Conservation (phyloP, 2,888 invertebrate species). For the Tubulanus polymorphus region DNA sequence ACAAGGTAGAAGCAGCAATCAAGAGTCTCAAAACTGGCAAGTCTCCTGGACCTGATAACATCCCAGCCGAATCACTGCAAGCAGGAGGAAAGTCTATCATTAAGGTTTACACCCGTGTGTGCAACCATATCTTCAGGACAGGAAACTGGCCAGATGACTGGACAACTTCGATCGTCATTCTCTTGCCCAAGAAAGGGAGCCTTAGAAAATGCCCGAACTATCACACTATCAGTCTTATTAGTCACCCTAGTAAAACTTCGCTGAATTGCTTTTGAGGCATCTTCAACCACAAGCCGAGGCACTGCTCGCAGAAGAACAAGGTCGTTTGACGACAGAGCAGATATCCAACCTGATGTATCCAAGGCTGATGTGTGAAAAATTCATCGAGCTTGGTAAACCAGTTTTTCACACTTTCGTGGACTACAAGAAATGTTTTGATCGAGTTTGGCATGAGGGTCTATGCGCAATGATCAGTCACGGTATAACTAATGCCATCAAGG, state of each 20-base stretch:
- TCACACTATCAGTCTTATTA: constrained; percentile 15
- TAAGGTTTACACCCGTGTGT: background rate
- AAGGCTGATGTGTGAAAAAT: constrained; percentile 9
- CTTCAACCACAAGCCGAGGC: constrained; percentile 10
- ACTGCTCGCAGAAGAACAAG: constrained; percentile 16
- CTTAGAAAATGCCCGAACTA: constrained; percentile 9
- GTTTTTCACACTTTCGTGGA: constrained; percentile 8
- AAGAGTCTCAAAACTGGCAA: background rate
- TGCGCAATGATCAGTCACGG: background rate
- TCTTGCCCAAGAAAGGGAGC: constrained; percentile 17
- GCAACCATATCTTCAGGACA: background rate
- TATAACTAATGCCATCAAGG: background rate
- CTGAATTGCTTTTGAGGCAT: constrained; percentile 13
- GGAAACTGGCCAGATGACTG: background rate
- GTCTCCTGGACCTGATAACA: background rate
- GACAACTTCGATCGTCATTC: constrained; percentile 10
- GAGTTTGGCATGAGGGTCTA: constrained; percentile 10
- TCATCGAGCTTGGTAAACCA: constrained; percentile 7
- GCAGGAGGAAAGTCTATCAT: background rate
- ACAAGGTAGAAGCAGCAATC: background rate
- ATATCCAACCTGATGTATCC: constrained; percentile 13
- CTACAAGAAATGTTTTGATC: constrained; percentile 12
- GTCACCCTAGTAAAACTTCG: constrained; percentile 16
- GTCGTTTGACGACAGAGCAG: constrained; percentile 11
- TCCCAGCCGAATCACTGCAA: background rate